Evolutionary conservation across 1,140 invertebrate genomes (phyloP).

Genomic region (Schlechtendalia chinensis): DNA sequence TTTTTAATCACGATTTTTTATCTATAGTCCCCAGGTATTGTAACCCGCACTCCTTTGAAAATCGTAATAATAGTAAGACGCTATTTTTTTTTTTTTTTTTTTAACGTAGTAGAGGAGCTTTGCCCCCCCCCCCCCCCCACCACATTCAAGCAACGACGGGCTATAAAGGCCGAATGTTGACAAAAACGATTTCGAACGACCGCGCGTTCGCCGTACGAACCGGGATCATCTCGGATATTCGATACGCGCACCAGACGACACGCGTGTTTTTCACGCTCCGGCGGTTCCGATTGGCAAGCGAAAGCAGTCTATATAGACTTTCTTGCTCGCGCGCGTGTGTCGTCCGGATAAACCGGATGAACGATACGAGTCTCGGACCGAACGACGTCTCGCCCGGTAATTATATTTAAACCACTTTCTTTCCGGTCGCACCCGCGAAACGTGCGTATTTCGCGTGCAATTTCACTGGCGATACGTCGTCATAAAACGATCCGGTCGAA

Average conservation of each 20-base stretch:
- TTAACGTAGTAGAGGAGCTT: too few relatives aligned
- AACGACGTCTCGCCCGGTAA: conserved; percentile 25
- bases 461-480: conserved; percentile 39
- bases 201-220: too few relatives aligned
- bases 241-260: neutral
- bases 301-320: conserved; percentile 38
- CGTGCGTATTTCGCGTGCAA: neutral
- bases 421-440: conserved; percentile 46
- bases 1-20: too few relatives aligned
- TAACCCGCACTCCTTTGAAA: too few relatives aligned
- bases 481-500: neutral
- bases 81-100: too few relatives aligned
- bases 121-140: too few relatives aligned
- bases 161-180: too few relatives aligned
- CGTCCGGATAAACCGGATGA: conserved; percentile 39
- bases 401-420: conserved; percentile 50
- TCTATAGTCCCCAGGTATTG: too few relatives aligned
- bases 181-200: too few relatives aligned
- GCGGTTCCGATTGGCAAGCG: conserved; percentile 38
- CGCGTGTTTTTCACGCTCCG: neutral
- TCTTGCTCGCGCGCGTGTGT: conserved; percentile 21
- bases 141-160: too few relatives aligned
- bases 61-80: too few relatives aligned
- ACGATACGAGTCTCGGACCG: conserved; percentile 7
- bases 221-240: neutral